Base-by-base conservation (phyloP, 2,888 invertebrate species). In the Microctonus brassicae region DNA sequence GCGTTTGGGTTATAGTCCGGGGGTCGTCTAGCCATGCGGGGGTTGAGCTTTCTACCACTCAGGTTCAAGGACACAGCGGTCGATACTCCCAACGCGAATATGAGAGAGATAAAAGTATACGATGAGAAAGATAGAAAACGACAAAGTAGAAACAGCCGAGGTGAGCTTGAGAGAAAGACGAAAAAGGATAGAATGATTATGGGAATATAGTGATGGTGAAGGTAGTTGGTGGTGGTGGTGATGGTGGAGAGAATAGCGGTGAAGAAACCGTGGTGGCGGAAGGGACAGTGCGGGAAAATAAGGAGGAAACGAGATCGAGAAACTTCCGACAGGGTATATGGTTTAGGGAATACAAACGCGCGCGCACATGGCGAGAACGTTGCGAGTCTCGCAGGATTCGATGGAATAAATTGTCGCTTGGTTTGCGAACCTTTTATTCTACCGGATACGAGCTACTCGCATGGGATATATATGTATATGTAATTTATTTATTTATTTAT, bases 31-130 rank as follows among this genome's bases (percentile, higher is more conserved):
- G 83, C 80, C 83, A 75, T 77, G 83, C 77, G n/a, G 83, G 83
- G 81, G 82, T 78, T 77, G 76, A 77, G 47, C 17, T 77, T 75
- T 77, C 83, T 79, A 80, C 77, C 73, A 78, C 79, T 80, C 83
- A 83, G 83, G 83, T 83, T 83, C 83, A 83, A 83, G 83, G 83
- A 83, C 83, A 80, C 78, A 72, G 73, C 80, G 83, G 82, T 83
- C 83, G 83, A 83, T 83, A 83, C 81, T 78, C 81, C 77, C 79
- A 74, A 76, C 79, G 75, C 55, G 55, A 57, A 66, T 13, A 53
- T 52, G 24, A 55, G 58, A 69, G 39, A 58, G 9, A n/a, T 52
- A 24, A 34, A 33, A 39, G 34, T 29, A 47, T 17, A 47, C 7
- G 47, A 17, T n/a, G 17, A n/a, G 7, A 47, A 39, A n/a, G 65